These are phyloP conservation scores for Pterobdella sp. DNA, from an alignment of 2,888 invertebrate genomes.

Conservation along the genomic window DNA sequence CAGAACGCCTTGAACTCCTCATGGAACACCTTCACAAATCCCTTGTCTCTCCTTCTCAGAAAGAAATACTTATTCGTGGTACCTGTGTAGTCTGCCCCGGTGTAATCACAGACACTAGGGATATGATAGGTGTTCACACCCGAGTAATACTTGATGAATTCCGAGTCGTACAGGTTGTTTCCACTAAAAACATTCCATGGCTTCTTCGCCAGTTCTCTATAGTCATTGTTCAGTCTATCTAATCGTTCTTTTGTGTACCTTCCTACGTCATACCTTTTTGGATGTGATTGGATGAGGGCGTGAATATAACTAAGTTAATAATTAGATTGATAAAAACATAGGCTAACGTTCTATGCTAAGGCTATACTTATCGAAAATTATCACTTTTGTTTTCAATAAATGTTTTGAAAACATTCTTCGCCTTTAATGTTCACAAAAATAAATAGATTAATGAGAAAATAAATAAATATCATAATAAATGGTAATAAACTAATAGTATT, in stretches of 20 bases:
- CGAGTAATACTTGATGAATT: slow-evolving; percentile 21
- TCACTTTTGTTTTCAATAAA: too few relatives aligned
- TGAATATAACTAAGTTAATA: too few relatives aligned
- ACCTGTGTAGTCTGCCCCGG: slow-evolving; percentile 15
- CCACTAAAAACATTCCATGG: slow-evolving; percentile 33
- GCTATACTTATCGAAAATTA: too few relatives aligned
- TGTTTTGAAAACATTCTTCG: too few relatives aligned
- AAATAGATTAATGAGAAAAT: too few relatives aligned
- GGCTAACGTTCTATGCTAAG: too few relatives aligned
- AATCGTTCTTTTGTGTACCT: slow-evolving; percentile 29
- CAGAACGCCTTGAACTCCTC: not conserved
- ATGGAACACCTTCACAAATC: slow-evolving; percentile 10
- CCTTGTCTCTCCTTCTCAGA: slow-evolving; percentile 15
- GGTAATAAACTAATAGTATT: too few relatives aligned
- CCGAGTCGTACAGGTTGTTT: slow-evolving; percentile 33
- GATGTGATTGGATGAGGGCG: too few relatives aligned
- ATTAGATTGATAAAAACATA: too few relatives aligned
- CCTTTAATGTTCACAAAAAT: too few relatives aligned
- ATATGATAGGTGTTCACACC: slow-evolving; percentile 20
- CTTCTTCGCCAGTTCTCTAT: slow-evolving; percentile 26
- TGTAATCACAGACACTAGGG: slow-evolving; percentile 26
- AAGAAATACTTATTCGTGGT: not conserved
- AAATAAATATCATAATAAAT: too few relatives aligned
- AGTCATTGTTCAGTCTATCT: slow-evolving; percentile 33
- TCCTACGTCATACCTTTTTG: slow-evolving; percentile 29